Conservation (phyloP, 2,888 invertebrate species). For the Malacosoma neustria region DNA sequence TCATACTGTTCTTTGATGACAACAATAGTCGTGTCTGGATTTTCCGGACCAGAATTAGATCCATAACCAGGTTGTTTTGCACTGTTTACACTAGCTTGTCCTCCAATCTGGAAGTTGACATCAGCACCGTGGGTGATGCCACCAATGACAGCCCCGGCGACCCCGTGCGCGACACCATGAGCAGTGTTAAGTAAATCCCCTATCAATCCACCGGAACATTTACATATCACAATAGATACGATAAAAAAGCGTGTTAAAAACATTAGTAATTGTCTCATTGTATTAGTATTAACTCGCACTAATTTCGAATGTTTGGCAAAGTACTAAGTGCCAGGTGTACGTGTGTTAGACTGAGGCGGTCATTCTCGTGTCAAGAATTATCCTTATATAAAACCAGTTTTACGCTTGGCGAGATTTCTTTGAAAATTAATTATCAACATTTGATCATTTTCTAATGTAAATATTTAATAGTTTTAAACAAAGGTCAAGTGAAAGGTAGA, state of each 20-base stretch:
- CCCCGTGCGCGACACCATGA: conserved; percentile 25
- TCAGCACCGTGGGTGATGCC: conserved; percentile 27
- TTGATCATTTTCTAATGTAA: background rate
- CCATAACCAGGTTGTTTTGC: conserved; percentile 12
- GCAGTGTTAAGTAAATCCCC: conserved; percentile 27
- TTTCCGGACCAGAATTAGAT: conserved; percentile 15
- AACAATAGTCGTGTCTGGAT: conserved; percentile 25
- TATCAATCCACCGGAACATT: conserved; percentile 22
- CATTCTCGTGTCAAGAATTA: conserved; percentile 21
- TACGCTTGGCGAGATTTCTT: background rate
- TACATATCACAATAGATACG: conserved; percentile 17
- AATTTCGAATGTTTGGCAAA: conserved; percentile 1
- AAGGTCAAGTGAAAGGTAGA: background rate
- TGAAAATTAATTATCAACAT: background rate
- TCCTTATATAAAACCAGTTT: conserved; percentile 27
- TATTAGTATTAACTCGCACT: conserved; percentile 4
- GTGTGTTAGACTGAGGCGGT: conserved; percentile 27
- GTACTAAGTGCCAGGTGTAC: conserved; percentile 16
- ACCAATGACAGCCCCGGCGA: conserved; percentile 33
- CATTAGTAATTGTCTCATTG: conserved; percentile 14
- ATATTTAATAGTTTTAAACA: background rate
- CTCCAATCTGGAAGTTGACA: conserved; percentile 20
- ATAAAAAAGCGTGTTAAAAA: too few relatives aligned
- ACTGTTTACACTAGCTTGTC: conserved; percentile 17
- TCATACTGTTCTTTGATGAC: conserved; percentile 24